Evolutionary conservation across 2,797 vertebrate genomes (phyloP).

Genomic region (Orestias chungarensis): DNA sequence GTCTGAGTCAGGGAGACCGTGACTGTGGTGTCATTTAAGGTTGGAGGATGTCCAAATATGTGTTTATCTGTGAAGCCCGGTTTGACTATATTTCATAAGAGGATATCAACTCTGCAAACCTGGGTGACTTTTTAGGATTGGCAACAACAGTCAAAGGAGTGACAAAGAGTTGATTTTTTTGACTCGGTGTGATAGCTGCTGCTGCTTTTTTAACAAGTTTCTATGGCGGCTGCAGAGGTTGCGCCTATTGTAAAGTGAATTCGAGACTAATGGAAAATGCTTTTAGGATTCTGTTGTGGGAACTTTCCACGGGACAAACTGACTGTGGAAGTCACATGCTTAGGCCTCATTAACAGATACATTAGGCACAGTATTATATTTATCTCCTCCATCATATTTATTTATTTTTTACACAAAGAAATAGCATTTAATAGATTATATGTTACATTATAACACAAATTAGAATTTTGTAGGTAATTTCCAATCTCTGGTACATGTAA

Average conservation of each 20-base stretch:
- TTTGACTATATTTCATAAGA: conserved; percentile 25
- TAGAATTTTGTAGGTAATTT: too few relatives aligned
- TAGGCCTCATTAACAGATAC: not conserved
- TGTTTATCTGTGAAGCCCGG: conserved; percentile 13
- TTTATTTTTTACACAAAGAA: not conserved
- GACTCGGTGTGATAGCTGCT: not conserved
- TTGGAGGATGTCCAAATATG: not conserved
- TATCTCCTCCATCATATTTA: not conserved
- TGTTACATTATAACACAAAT: too few relatives aligned
- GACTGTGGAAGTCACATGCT: not conserved
- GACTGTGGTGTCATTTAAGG: conserved; percentile 38
- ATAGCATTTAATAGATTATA: not conserved
- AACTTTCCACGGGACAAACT: not conserved
- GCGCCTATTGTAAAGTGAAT: not conserved
- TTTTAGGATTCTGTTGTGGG: too few relatives aligned
- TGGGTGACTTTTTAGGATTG: conserved; percentile 24
- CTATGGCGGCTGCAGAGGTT: not conserved
- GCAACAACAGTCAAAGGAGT: conserved; percentile 14
- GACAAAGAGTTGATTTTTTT: conserved; percentile 25
- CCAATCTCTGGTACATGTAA: not conserved
- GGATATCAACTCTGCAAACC: conserved; percentile 12
- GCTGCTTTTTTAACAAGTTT: not conserved
- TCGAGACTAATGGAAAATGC: not conserved
- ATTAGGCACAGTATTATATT: not conserved
- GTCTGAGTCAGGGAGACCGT: conserved; percentile 43